Evolutionary conservation across 1,140 invertebrate species (phyloP).

Genomic region (Pogonomyrmex californicus): DNA sequence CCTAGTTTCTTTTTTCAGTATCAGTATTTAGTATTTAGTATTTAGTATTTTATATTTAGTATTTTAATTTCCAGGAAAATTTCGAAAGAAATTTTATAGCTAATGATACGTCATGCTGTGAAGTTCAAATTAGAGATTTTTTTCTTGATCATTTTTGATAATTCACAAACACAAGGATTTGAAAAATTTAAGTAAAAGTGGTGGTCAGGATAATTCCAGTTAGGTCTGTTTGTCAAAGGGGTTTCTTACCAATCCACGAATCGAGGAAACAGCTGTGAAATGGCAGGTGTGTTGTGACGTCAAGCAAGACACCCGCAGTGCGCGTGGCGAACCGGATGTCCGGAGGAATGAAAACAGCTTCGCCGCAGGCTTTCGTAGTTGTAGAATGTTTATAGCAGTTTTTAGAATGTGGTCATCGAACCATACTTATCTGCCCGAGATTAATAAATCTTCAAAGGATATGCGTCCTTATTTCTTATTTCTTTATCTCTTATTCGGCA

Average conservation of each 20-base stretch:
- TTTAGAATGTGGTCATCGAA: constrained; percentile 17
- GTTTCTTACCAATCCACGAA: constrained; percentile 68
- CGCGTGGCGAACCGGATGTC: constrained; percentile 81
- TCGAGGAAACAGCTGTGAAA: constrained; percentile 81
- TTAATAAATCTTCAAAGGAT: constrained; percentile 17
- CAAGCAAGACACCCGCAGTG: constrained; percentile 81
- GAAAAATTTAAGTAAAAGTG: constrained; percentile 14
- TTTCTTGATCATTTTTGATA: neutral
- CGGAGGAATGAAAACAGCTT: constrained; percentile 67
- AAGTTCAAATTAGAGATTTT: neutral
- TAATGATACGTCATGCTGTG: neutral
- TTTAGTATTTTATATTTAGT: constrained; percentile 7
- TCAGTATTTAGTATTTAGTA: constrained; percentile 7
- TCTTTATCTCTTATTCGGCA: neutral
- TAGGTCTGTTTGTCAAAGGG: constrained; percentile 61
- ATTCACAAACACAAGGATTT: neutral
- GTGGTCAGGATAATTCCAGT: constrained; percentile 9
- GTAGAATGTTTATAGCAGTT: neutral
- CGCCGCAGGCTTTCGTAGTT: constrained; percentile 45
- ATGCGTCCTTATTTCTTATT: neutral
- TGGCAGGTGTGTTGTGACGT: constrained; percentile 83
- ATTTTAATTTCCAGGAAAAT: neutral
- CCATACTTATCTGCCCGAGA: constrained; percentile 3
- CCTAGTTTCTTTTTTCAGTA: neutral
- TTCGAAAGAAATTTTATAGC: neutral